Evolutionary conservation across 2,888 invertebrate genomes (phyloP), one percentile per base, ranked within the genome.

Genomic region (Cerastoderma edule): DNA sequence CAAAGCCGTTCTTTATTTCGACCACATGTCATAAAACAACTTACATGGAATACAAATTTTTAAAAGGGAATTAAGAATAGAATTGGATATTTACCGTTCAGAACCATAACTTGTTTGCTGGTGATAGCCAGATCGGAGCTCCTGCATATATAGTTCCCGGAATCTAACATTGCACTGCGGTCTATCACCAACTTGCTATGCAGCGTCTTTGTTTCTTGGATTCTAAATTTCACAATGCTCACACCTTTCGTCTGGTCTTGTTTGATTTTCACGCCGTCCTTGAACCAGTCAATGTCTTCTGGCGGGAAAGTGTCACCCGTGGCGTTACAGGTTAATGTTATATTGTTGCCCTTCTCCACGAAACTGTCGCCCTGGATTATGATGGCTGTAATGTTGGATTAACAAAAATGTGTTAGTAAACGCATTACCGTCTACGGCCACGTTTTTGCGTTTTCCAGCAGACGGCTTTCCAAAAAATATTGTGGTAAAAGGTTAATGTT

Each of bases 201-300:
- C 19, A 82, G 56, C 1, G 75, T 78, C 71, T 82, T 82, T 50
- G 78, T 78, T 46, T 82, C 75, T 27, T 73, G 64, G 19, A 78
- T 57, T 39, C 76, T 63, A 57, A 78, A 74, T 65, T 79, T 82
- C 32, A 74, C 63, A 50, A 82, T 82, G 48, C 60, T 68, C 33
- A 79, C 72, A 64, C 77, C 79, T 50, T 50, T 70, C 19, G 53
- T 50, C 54, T 67, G 65, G 72, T 74, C 70, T 35, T 72, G 54
- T 66, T 79, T 79, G 44, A 82, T 75, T 82, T 82, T 82, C 22
- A 22, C 28, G 16, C 82, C 82, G 56, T 82, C 79, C 50, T 75
- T 79, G 48, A 82, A 82, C 82, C 82, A 82, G 72, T 82, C 82
- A 48, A 82, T 82, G 27, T 82, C 82, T 22, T 79, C 78, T 3